These are phyloP conservation scores for Polypedilum vanderplanki DNA, from an alignment of 1,140 invertebrate species.

Conservation along the genomic window DNA sequence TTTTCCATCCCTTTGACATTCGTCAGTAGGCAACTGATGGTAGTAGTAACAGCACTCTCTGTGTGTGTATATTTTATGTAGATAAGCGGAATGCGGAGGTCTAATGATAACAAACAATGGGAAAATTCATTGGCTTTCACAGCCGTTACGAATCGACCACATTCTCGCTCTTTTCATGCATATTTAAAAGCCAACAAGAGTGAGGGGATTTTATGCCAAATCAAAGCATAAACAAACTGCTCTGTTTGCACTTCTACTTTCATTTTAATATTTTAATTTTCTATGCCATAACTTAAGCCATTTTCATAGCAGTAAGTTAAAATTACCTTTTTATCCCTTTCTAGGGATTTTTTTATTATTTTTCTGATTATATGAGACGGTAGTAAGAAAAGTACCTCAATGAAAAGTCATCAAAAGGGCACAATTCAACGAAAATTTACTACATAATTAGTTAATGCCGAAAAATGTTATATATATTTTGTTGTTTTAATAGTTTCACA, in stretches of 20 bases:
- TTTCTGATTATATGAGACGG: no score
- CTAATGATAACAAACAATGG: slow-evolving; percentile 18
- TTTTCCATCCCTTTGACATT: no score
- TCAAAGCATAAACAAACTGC: slow-evolving; percentile 17
- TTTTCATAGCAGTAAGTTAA: neutral
- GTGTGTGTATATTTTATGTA: neutral
- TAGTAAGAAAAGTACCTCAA: neutral
- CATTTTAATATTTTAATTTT: slow-evolving; percentile 7
- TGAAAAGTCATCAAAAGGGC: neutral
- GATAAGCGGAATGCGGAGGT: slow-evolving; percentile 2
- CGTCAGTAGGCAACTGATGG: no score
- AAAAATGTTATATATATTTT: no score
- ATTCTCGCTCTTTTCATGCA: neutral
- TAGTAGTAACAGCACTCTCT: neutral
- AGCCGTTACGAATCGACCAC: slow-evolving; percentile 10
- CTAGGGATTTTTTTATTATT: no score
- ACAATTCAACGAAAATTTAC: no score
- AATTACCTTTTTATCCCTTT: slow-evolving; percentile 19
- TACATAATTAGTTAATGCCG: no score
- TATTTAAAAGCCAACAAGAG: neutral
- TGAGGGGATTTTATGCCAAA: neutral
- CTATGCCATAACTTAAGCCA: slow-evolving; percentile 5
- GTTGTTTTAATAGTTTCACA: no score
- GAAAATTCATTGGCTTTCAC: slow-evolving; percentile 18
- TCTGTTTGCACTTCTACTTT: slow-evolving; percentile 12